Base-by-base conservation (phyloP, 2,113 vertebrate genomes). In the Puntigrus tetrazona region DNA sequence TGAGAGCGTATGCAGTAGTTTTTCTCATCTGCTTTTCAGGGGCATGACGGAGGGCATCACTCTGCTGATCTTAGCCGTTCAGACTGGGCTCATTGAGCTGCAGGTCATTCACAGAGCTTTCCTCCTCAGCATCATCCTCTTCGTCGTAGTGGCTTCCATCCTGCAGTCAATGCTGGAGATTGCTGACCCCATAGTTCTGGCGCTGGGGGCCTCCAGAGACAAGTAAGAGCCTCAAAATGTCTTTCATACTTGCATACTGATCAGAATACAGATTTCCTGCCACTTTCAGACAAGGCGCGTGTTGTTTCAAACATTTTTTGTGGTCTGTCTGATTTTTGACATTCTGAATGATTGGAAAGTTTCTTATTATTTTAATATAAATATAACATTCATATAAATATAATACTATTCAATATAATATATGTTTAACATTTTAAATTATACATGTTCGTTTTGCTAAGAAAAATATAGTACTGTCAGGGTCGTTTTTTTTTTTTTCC, bases 141-240 rank as follows among this genome's bases (percentile, higher is more conserved):
- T 98, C 92, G 99, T 99, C 65, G 97, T 99, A 29, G 97, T 99
- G 34, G 97, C 97, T 27, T 99, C 98, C 85, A 98, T 99, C 83
- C 95, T 99, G 13, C 98, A 99, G 93, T 99, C 97, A 50, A 99
- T 99, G 98, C 90, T 99, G 91, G 97, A 99, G 93, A 99, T 99
- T 7, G 97, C 98, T n/a, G 97, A 99, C 90, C 98, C 97, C 78
- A 98, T 99, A 86, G 97, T 99, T 78, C 91, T 99, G 92, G 97
- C 98, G 0, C 81, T 99, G 87, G 98, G 97, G 88, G 98, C 98
- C 36, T 99, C 98, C 83, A 95, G 98, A 93, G 97, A 98, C 95
- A 99, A 98, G 96, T 99, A 93, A 93, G 95, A 29, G 27, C 50
- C 57, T 9, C 34, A 61, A 18, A 4, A 73, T 29, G 3, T 10